A percentile compares a stretch with the other conserved stretches of the same genome.
Evolutionary conservation across 2,888 invertebrate species (phyloP).

Genomic region (Abrostola tripartita): DNA sequence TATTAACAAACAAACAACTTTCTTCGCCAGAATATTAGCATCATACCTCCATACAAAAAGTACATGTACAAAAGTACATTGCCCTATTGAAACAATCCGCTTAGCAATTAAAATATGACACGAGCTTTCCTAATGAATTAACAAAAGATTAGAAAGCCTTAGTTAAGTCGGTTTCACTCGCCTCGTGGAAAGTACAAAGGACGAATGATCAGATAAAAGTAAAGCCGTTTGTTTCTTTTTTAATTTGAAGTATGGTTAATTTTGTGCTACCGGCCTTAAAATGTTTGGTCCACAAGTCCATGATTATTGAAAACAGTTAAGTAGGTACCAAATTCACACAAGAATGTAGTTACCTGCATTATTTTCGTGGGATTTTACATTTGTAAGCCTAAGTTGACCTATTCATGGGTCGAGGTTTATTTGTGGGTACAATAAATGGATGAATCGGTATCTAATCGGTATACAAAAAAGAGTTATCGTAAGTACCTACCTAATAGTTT

Average conservation of each 20-base stretch:
- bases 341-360: too few species aligned
- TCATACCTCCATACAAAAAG: slow-evolving; percentile 16
- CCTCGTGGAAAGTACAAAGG: slow-evolving; percentile 52
- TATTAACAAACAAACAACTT: too few species aligned
- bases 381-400: too few species aligned
- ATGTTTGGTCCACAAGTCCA: slow-evolving; percentile 3
- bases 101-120: slow-evolving; percentile 76
- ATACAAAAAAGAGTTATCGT: neutral
- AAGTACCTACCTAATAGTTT: too few species aligned
- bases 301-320: too few species aligned
- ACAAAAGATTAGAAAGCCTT: slow-evolving; percentile 78
- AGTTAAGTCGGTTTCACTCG: slow-evolving; percentile 62
- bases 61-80: slow-evolving; percentile 7
- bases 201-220: slow-evolving; percentile 37
- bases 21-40: too few species aligned
- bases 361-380: too few species aligned
- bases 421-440: neutral
- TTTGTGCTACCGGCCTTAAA: slow-evolving; percentile 14
- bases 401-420: too few species aligned
- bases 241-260: slow-evolving; percentile 23
- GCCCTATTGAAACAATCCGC: slow-evolving; percentile 47
- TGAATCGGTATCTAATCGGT: neutral
- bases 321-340: too few species aligned
- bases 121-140: slow-evolving; percentile 76
- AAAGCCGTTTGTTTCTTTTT: slow-evolving; percentile 20